A percentile compares a stretch with the other conserved stretches of the same genome.
Conservation (phyloP, 2,888 invertebrate species). For the Buathra laborator region DNA sequence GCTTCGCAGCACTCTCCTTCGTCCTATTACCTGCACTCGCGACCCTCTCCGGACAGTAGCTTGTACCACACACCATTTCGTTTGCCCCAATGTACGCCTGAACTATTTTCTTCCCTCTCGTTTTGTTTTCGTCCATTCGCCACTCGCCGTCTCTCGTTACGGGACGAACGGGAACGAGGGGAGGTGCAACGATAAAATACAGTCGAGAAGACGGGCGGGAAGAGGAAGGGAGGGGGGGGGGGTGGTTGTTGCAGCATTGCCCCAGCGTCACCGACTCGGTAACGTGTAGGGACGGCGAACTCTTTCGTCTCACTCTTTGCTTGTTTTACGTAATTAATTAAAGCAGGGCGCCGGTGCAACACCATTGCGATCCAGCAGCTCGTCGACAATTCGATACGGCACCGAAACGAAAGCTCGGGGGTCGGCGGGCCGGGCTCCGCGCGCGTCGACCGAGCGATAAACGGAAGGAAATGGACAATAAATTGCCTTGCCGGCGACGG, state of each 20-base stretch:
- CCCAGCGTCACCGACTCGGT: conserved; percentile 26
- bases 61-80: conserved; percentile 25
- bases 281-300: conserved; percentile 1
- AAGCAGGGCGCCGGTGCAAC: conserved; percentile 50
- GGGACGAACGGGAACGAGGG: neutral
- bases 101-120: conserved; percentile 33
- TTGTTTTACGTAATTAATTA: conserved; percentile 68
- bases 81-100: conserved; percentile 30
- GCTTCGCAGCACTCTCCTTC: conserved; percentile 23
- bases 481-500: conserved; percentile 63
- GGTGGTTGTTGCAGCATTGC: conserved; percentile 13
- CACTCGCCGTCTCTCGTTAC: neutral
- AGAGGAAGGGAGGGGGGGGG: no score
- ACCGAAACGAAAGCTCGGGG: conserved; percentile 19
- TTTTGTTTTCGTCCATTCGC: conserved; percentile 16
- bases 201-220: conserved; percentile 38
- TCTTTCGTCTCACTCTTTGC: conserved; percentile 17
- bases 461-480: conserved; percentile 69
- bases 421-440: conserved; percentile 2
- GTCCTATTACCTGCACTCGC: conserved; percentile 39
- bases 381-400: conserved; percentile 65
- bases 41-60: conserved; percentile 13
- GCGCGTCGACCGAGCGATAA: conserved; percentile 67
- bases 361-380: conserved; percentile 43
- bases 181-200: conserved; percentile 45